Evolutionary conservation across 2,888 invertebrate species (phyloP), one percentile per base, ranked within the genome.

Genomic region (Lasioglossum leucozonium): DNA sequence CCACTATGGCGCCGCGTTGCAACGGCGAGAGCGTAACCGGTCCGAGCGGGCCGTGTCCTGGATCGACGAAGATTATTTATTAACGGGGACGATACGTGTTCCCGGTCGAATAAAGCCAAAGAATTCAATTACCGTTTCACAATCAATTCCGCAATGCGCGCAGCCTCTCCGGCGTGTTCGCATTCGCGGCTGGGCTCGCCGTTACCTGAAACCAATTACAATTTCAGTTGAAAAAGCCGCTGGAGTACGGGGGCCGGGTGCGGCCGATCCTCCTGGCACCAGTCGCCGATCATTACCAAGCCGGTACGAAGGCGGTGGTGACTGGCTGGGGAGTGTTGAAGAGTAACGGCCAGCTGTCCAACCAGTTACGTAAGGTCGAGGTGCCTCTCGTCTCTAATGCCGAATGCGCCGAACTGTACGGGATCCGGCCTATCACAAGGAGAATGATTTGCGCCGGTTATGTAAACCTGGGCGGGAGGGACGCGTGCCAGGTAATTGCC

Each of bases 371-470:
- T 73, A 91, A 92, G 83, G 93, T 93, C 51, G 81, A 89, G 67
- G 93, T 94, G 42, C 93, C 93, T 16, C 85, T 95, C 34, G 90
- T 94, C 44, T 86, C 92, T 30, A 91, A 89, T 81, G 74, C 79
- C 18, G 89, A 91, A 42, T 94, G 94, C 83, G 86, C 88, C 42
- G 77, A 85, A 74, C 92, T 93, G 65, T 94, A 94, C 88, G 75
- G 18, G 5, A 11, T 22, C 13, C 85, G 84, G 30, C 30, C 65
- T 11, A 84, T 96, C 71, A 96, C 96, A 0, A 91, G 92, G 69
- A 95, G 96, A 90, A 96, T 96, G 96, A 95, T 96, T 92, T 96
- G 96, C 89, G 96, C 96, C 0, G 96, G 96, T 72, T 96, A 96
- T 86, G 95, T 96, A 87, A 94, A 96, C 22, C 95, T 96, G 6